Evolutionary conservation across 1,140 invertebrate species (phyloP), one percentile per base, ranked within the genome.

Genomic region (Ruditapes philippinarum): DNA sequence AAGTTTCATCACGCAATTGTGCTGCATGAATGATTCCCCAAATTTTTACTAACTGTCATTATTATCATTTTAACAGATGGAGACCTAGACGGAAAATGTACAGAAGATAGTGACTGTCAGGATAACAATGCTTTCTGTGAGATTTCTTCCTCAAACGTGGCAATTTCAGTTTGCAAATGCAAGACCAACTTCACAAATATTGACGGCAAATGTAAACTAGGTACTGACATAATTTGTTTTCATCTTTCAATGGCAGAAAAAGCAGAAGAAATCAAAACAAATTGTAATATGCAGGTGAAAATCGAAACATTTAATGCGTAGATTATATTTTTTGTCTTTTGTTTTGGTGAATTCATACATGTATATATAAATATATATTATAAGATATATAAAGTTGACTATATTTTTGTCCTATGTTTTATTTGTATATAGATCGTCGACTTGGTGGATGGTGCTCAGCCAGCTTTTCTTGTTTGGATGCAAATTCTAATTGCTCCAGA

Each of bases 371-470:
- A 12, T 9, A 22, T 51, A 9, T 51, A 51, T 51, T 9, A 12
- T 51, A 51, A 12, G 49, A 22, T 51, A 51, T 51, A 51, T 51
- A 12, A 9, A 12, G 49, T 51, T 51, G 22, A 12, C 49, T 51
- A 51, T 51, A 51, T 51, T 51, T 22, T 51, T 51, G 22, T n/a
- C n/a, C n/a, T n/a, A n/a, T n/a, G 7, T 49, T 7, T 49, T 49
- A 49, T 60, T 11, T 65, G 3, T 36, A 22, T n/a, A 36, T 19
- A 84, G 82, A 84, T 70, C 28, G 65, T 45, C 82, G 45, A 19
- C 65, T 73, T 33, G 82, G 82, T 38, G 82, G 82, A 36, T 31
- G 82, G 42, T 84, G 82, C 40, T 51, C 62, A 2, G 19, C 7
- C 4, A 36, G 31, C 3, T 5, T 0, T 4, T 33, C 82, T 4